A percentile compares a stretch with the other conserved stretches of the same genome.
These are phyloP conservation scores for Liodrosophila aerea DNA, from an alignment of 2,888 invertebrate species.

Conservation along the genomic window DNA sequence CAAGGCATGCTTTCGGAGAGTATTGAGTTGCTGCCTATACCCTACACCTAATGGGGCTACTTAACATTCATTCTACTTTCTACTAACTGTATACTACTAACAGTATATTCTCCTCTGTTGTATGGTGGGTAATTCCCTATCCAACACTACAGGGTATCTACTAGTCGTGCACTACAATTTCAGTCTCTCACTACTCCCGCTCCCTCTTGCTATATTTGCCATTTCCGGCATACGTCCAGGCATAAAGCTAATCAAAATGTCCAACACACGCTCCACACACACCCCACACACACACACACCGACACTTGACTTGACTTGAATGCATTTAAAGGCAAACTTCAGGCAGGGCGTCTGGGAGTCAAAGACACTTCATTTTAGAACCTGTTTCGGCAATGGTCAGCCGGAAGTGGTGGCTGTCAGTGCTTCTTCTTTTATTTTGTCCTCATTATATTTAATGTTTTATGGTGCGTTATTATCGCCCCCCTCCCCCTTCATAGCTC, in stretches of 20 bases:
- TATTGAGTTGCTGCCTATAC: too few species aligned
- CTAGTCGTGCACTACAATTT: constrained; percentile 31
- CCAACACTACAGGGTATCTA: constrained; percentile 40
- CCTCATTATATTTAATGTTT: constrained; percentile 66
- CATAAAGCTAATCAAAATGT: constrained; percentile 75
- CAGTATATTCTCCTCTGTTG: background rate
- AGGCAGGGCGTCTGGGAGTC: constrained; percentile 17
- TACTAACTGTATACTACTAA: too few species aligned
- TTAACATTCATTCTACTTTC: too few species aligned
- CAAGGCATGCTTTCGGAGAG: too few species aligned
- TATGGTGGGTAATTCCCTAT: too few species aligned
- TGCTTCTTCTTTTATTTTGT: constrained; percentile 4
- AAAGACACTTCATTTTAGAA: constrained; percentile 46
- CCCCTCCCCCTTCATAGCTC: background rate
- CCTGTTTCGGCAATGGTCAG: constrained; percentile 40
- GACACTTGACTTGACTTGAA: constrained; percentile 40
- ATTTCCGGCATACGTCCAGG: constrained; percentile 63
- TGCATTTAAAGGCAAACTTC: constrained; percentile 62
- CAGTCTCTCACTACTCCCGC: constrained; percentile 5
- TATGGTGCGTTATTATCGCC: constrained; percentile 63
- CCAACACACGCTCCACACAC: constrained; percentile 54
- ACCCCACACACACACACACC: constrained; percentile 18
- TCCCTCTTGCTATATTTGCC: constrained; percentile 35
- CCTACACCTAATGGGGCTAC: too few species aligned
- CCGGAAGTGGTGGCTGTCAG: constrained; percentile 51